Percentiles rank a stretch among this genome's conserved stretches.
Conservation (phyloP, 2,888 invertebrate genomes). For the Dryocosmus kuriphilus region DNA sequence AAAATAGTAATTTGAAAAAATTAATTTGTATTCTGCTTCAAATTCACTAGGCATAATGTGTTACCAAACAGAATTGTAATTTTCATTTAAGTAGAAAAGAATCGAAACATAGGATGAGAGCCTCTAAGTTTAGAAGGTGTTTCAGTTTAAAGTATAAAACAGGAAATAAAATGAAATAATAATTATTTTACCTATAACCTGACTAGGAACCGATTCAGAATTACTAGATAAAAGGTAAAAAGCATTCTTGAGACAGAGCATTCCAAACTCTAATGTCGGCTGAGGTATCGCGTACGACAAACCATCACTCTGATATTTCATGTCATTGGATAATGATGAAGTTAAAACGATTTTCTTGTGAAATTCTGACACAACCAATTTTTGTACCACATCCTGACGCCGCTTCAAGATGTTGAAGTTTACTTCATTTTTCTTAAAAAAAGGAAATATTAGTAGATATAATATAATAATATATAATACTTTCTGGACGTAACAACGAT, state of each 20-base stretch:
- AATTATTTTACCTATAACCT: background rate
- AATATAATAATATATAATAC: too few species aligned
- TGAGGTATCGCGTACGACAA: constrained; percentile 92
- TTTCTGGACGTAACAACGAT: too few species aligned
- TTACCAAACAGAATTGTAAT: too few species aligned
- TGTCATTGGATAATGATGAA: constrained; percentile 79
- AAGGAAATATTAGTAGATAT: constrained; percentile 29
- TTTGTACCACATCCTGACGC: constrained; percentile 81
- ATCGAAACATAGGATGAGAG: too few species aligned
- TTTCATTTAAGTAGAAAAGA: too few species aligned
- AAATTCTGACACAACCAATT: constrained; percentile 81
- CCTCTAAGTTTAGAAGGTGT: too few species aligned
- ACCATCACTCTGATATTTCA: constrained; percentile 81
- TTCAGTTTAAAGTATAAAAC: too few species aligned
- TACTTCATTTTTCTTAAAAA: constrained; percentile 81
- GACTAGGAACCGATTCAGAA: background rate
- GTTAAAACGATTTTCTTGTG: constrained; percentile 83
- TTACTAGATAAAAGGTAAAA: constrained; percentile 82
- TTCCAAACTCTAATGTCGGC: constrained; percentile 93
- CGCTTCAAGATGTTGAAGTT: constrained; percentile 82
- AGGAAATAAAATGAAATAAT: background rate
- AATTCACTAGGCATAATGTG: too few species aligned
- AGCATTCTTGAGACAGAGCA: constrained; percentile 92
- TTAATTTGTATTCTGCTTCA: too few species aligned
- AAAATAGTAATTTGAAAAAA: too few species aligned